These are phyloP conservation scores for Caenorhabditis angaria DNA, from an alignment of 2,888 invertebrate species.

Conservation along the genomic window DNA sequence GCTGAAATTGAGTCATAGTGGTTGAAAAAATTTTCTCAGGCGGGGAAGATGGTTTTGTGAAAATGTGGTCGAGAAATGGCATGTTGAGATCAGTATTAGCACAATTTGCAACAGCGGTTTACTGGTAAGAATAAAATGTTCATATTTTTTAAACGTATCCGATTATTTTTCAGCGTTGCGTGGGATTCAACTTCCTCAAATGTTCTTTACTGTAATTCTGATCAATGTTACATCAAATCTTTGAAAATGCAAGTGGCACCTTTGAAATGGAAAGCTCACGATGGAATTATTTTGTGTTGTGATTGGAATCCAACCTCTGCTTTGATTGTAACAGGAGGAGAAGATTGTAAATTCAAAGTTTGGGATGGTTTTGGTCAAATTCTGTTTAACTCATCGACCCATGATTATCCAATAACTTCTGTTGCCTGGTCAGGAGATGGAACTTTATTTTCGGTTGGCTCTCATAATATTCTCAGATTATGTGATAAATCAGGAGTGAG, in stretches of 20 bases:
- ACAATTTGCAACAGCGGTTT: constrained; percentile 76
- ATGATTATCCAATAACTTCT: constrained; percentile 90
- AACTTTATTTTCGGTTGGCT: constrained; percentile 88
- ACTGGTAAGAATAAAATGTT: constrained; percentile 24
- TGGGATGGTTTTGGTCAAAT: constrained; percentile 92
- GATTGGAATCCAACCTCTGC: constrained; percentile 77
- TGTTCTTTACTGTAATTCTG: constrained; percentile 77
- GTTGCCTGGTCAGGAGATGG: constrained; percentile 91
- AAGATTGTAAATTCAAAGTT: constrained; percentile 84
- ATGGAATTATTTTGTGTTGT: constrained; percentile 84
- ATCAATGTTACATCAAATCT: constrained; percentile 77
- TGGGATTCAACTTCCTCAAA: constrained; percentile 65
- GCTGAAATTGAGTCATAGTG: constrained; percentile 3
- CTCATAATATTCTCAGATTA: constrained; percentile 88
- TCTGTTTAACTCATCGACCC: constrained; percentile 84
- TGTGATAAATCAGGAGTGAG: constrained; percentile 91
- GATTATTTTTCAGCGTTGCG: constrained; percentile 34
- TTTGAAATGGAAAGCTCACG: constrained; percentile 89
- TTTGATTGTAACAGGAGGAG: constrained; percentile 79
- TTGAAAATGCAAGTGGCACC: constrained; percentile 73
- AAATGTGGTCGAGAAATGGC: constrained; percentile 95
- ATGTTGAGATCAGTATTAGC: constrained; percentile 86
- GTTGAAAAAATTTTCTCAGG: constrained; percentile 75
- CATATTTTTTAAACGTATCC: neutral
- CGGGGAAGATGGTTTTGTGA: constrained; percentile 94